These are phyloP conservation scores for Corbicula japonica DNA, from an alignment of 2,888 invertebrate species.

Conservation along the genomic window DNA sequence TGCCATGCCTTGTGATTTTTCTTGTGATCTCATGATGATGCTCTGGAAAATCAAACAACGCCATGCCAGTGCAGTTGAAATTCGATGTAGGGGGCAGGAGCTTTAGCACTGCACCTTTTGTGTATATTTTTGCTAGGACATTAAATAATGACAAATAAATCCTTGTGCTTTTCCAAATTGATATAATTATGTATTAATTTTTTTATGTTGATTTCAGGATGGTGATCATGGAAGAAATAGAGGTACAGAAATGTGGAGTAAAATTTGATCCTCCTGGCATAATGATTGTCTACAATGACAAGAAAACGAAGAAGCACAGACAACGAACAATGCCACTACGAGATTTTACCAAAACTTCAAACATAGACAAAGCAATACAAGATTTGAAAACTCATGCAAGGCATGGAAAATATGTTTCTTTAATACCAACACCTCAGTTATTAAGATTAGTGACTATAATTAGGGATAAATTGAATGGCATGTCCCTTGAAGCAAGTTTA, in stretches of 20 bases:
- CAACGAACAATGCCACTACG: slow-evolving; percentile 87
- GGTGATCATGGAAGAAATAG: slow-evolving; percentile 64
- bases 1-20: neutral
- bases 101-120: neutral
- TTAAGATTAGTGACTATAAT: slow-evolving; percentile 87
- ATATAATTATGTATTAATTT: slow-evolving; percentile 2
- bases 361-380: slow-evolving; percentile 82
- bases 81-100: neutral
- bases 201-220: slow-evolving; percentile 37
- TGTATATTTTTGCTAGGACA: neutral
- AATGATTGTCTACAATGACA: slow-evolving; percentile 83
- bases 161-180: neutral
- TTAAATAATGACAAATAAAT: neutral
- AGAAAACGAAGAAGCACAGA: slow-evolving; percentile 80
- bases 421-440: slow-evolving; percentile 85
- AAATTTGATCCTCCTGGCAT: slow-evolving; percentile 86
- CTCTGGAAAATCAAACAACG: neutral
- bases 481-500: slow-evolving; percentile 86
- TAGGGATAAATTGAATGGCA: slow-evolving; percentile 86
- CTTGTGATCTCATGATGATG: neutral
- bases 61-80: neutral
- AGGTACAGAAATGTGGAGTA: slow-evolving; percentile 85
- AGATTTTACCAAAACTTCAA: slow-evolving; percentile 86
- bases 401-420: slow-evolving; percentile 85
- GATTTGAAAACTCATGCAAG: slow-evolving; percentile 84